These are phyloP conservation scores for Calosoma granatense DNA, from an alignment of 1,140 invertebrate genomes.

Conservation along the genomic window DNA sequence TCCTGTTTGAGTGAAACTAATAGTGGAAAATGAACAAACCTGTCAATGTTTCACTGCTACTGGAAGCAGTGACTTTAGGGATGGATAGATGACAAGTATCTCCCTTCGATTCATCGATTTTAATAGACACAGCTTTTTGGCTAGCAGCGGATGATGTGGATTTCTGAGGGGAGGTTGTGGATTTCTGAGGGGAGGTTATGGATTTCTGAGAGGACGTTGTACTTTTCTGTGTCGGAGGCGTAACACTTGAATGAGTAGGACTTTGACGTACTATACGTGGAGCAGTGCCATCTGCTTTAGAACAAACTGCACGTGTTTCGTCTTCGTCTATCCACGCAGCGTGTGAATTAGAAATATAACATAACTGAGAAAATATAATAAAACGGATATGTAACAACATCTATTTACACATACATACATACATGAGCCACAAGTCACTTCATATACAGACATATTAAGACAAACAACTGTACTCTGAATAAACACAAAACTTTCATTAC, in stretches of 20 bases:
- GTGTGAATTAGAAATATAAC: too few relatives aligned
- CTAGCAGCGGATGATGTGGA: too few relatives aligned
- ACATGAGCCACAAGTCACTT: too few relatives aligned
- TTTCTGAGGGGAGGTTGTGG: neutral
- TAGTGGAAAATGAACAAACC: constrained; percentile 42
- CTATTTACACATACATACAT: neutral
- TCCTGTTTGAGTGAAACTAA: too few relatives aligned
- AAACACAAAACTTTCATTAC: too few relatives aligned
- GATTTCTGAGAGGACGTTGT: too few relatives aligned
- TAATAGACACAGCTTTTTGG: constrained; percentile 26
- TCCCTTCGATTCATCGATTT: constrained; percentile 28
- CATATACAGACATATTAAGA: too few relatives aligned
- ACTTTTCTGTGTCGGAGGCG: too few relatives aligned
- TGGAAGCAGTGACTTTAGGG: constrained; percentile 58
- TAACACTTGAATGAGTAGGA: too few relatives aligned
- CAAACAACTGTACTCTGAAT: too few relatives aligned
- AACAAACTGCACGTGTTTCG: neutral
- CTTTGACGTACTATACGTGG: neutral
- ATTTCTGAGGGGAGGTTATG: neutral
- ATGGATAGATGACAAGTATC: constrained; percentile 50
- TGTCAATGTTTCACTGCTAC: constrained; percentile 63
- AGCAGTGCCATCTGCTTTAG: neutral
- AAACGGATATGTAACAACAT: too few relatives aligned
- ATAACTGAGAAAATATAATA: too few relatives aligned
- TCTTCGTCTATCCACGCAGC: neutral